Base-by-base conservation (phyloP, 2,888 invertebrate genomes). In the Exocentrus adspersus region DNA sequence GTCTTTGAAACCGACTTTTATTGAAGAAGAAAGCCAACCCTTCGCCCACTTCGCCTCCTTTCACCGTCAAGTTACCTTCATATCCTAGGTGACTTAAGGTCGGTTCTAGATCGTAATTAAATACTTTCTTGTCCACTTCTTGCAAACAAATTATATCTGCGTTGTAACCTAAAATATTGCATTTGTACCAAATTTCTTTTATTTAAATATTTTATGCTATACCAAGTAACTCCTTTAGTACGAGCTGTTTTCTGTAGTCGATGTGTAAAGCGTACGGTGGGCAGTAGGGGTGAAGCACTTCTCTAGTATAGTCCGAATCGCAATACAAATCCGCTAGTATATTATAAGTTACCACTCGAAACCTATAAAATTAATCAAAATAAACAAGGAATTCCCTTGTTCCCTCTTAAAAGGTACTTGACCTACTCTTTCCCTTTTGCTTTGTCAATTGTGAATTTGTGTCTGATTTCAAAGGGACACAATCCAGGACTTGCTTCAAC, bases 311-410 rank as follows among this genome's bases (percentile, higher is more conserved):
- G 67, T 93, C 93, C 0, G 94, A 91, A 80, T 95, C 94, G 65
- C 95, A 92, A 81, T 97, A 98, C 20, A 92, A 82, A 84, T 96
- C 94, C 2, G 98, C 97, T 72, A 98, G 84, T 72, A 97, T 90
- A 80, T 98, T 98, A 79, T 98, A 98, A 0, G 90, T 88, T 2
- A 95, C 87, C 64, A 96, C 87, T 51, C 98, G 87, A 75, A 95
- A 75, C 43, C 77, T 77, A 57, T 14, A 54, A 7, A 62, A 60
- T n/a, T n/a, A n/a, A n/a, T n/a, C n/a, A 57, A 24, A 43, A n/a
- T 50, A 41, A 19, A 9, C 54, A 21, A 46, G 46, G 28, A 53
- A n/a, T n/a, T n/a, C n/a, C n/a, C n/a, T n/a, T n/a, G n/a, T n/a
- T n/a, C n/a, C n/a, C n/a, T n/a, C n/a, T n/a, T n/a, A n/a, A n/a